phyloP scores from a whole-genome alignment of 2,888 invertebrate species.

The Lasioglossum marginatum region DNA sequence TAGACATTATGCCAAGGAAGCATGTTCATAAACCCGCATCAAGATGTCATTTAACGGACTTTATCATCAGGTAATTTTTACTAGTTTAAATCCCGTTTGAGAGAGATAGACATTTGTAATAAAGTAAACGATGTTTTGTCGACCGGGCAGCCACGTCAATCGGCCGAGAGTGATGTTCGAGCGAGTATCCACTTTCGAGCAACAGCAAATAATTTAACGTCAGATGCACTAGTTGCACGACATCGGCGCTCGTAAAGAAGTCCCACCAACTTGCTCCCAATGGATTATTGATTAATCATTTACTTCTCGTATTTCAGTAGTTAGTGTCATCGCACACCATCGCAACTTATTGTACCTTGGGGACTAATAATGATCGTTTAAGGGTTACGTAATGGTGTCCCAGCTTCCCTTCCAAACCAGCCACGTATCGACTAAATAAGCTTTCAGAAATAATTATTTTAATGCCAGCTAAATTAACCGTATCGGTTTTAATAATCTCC shows the following conservation, averaged over 20 bases:
- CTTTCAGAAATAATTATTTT: slow-evolving; percentile 60
- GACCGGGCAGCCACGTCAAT: background rate
- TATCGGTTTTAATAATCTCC: slow-evolving; percentile 29
- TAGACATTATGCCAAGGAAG: background rate
- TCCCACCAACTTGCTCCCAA: slow-evolving; percentile 49
- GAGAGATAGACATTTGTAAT: background rate
- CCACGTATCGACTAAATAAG: slow-evolving; percentile 10
- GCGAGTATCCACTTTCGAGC: background rate
- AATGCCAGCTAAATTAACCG: slow-evolving; percentile 15
- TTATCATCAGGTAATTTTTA: background rate
- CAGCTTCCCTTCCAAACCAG: slow-evolving; percentile 10
- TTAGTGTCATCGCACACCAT: slow-evolving; percentile 57
- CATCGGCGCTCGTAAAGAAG: slow-evolving; percentile 49
- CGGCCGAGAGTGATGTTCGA: background rate
- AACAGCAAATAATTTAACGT: slow-evolving; percentile 31
- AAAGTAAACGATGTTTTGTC: background rate
- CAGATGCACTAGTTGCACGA: background rate
- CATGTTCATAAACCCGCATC: background rate
- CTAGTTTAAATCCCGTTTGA: background rate
- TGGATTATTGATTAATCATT: slow-evolving; percentile 71
- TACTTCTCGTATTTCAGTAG: slow-evolving; percentile 60
- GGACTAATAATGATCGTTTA: slow-evolving; percentile 66
- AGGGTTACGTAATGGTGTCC: slow-evolving; percentile 50
- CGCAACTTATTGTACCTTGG: slow-evolving; percentile 58
- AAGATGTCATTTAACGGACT: background rate